Conservation (phyloP, 2,797 vertebrate species). For the Brotogeris chrysoptera region DNA sequence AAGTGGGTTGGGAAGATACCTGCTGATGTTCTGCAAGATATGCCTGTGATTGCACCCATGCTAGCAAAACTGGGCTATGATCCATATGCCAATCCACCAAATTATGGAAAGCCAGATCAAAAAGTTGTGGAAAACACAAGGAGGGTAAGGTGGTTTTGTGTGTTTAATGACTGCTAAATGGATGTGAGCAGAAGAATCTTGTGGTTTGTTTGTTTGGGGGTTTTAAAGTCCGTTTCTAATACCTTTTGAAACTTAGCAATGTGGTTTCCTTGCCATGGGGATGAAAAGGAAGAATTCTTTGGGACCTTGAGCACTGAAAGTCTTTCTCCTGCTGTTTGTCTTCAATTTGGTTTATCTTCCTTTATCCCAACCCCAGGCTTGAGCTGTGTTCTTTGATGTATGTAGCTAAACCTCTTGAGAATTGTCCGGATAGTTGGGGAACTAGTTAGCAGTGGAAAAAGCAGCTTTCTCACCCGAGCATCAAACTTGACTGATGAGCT, state of each 20-base stretch:
- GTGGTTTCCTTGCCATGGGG: background rate
- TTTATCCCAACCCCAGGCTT: background rate
- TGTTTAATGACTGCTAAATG: background rate
- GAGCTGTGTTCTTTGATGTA: background rate
- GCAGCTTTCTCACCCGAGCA: background rate
- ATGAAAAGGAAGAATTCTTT: background rate
- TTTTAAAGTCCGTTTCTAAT: background rate
- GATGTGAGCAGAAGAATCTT: background rate
- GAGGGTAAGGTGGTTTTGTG: slow-evolving; percentile 83
- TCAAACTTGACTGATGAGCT: background rate
- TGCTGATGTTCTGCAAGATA: slow-evolving; percentile 90
- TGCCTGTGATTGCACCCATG: slow-evolving; percentile 95
- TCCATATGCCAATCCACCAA: slow-evolving; percentile 94
- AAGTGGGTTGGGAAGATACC: slow-evolving; percentile 99
- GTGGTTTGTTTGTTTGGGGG: accelerated
- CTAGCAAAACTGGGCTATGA: slow-evolving; percentile 93
- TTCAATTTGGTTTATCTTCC: background rate
- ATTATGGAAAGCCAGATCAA: slow-evolving; percentile 92
- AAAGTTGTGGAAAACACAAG: slow-evolving; percentile 95
- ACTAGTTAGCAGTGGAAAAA: background rate
- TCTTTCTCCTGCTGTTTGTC: background rate
- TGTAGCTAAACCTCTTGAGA: background rate
- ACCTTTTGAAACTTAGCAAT: background rate
- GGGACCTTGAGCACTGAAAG: background rate
- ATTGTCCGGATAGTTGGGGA: background rate